These are phyloP conservation scores for Bubalus kerabau DNA, from an alignment of 2,113 vertebrate genomes.

Conservation along the genomic window DNA sequence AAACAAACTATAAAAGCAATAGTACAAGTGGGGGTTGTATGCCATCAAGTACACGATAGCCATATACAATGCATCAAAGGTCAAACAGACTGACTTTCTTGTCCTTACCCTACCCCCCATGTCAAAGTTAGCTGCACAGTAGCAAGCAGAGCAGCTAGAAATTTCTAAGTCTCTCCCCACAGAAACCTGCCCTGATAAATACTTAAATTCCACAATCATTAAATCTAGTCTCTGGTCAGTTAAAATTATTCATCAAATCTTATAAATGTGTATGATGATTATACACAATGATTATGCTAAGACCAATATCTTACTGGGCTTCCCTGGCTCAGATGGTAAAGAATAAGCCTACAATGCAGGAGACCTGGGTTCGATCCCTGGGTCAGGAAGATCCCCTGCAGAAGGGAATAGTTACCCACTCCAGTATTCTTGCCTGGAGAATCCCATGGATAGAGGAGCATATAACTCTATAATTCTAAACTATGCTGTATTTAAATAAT, in stretches of 20 bases:
- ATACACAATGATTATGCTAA: not conserved
- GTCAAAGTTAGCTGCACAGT: not conserved
- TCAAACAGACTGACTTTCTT: not conserved
- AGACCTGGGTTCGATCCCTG: not conserved
- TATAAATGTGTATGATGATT: not conserved
- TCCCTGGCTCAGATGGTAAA: not conserved
- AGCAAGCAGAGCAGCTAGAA: not conserved
- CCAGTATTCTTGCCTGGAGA: not conserved
- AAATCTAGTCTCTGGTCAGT: not conserved
- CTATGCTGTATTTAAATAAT: not conserved
- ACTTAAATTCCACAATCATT: not conserved
- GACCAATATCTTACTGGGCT: not conserved
- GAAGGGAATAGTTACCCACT: not conserved
- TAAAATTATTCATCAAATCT: not conserved
- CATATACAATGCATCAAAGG: not conserved
- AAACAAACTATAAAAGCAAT: constrained; percentile 12
- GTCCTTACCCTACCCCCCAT: not conserved
- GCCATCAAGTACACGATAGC: not conserved
- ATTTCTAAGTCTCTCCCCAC: not conserved
- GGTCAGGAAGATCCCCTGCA: not conserved
- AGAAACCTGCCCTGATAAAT: not conserved
- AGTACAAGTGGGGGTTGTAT: not conserved
- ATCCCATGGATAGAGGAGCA: not conserved
- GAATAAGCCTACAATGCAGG: not conserved
- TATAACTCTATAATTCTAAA: not conserved